Conservation (phyloP, 2,113 vertebrate species). For the Phrynosoma blainvillii region DNA sequence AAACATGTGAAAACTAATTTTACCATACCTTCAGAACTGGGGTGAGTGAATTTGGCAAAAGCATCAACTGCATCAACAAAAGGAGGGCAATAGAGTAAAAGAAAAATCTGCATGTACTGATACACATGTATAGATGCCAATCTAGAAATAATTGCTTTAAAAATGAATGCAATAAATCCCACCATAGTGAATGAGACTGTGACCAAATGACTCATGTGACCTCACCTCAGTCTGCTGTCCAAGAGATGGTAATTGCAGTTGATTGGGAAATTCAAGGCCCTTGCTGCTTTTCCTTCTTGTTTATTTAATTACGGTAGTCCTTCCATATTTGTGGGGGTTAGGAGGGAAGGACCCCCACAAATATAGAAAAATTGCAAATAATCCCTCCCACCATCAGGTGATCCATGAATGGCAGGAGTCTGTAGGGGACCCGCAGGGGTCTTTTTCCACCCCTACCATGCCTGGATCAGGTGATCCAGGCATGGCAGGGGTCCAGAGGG, state of each 20-base stretch:
- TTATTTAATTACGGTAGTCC: neutral
- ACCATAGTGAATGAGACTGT: neutral
- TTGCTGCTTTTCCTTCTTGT: neutral
- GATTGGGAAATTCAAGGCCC: neutral
- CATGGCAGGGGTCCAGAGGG: too few relatives aligned
- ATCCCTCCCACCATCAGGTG: too few relatives aligned
- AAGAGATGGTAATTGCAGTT: neutral
- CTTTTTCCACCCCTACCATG: too few relatives aligned
- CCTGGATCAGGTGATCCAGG: too few relatives aligned
- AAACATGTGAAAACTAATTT: too few relatives aligned
- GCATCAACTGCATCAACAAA: neutral
- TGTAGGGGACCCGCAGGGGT: too few relatives aligned
- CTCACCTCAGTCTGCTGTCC: neutral
- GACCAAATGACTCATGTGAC: neutral
- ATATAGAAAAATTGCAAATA: too few relatives aligned
- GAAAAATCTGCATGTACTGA: neutral
- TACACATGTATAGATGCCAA: neutral
- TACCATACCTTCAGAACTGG: neutral
- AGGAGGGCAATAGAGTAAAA: neutral
- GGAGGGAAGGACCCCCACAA: too few relatives aligned
- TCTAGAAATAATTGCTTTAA: neutral
- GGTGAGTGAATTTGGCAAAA: neutral
- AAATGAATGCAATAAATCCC: neutral
- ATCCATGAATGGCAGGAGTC: too few relatives aligned
- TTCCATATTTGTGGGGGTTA: too few relatives aligned